phyloP scores from a whole-genome alignment of 2,888 invertebrate genomes.

The Sympetrum striolatum region DNA sequence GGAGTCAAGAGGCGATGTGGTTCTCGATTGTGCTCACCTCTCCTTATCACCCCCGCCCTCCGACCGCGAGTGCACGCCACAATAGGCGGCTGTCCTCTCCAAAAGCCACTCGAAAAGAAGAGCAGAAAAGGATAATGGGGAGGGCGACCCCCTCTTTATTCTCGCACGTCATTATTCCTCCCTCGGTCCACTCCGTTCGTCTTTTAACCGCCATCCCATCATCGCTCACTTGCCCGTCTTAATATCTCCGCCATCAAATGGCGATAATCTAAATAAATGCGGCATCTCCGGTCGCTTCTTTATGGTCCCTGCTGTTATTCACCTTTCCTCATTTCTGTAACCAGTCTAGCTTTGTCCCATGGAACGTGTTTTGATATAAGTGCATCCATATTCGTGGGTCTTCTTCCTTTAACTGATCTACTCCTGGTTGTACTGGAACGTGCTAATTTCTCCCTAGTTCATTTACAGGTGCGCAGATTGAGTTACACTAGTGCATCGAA shows the following conservation, averaged over 20 bases:
- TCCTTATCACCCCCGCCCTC: neutral
- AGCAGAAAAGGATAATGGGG: neutral
- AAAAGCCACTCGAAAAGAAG: neutral
- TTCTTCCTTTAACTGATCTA: too few species aligned
- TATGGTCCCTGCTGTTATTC: neutral
- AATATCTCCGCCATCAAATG: neutral
- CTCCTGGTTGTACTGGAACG: too few species aligned
- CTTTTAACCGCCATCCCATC: neutral
- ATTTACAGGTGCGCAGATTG: too few species aligned
- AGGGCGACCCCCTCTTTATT: neutral
- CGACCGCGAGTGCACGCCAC: neutral
- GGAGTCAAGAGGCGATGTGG: constrained; percentile 17
- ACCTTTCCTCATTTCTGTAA: neutral
- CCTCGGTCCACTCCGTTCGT: neutral
- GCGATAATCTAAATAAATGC: neutral
- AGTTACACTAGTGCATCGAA: too few species aligned
- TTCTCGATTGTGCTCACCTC: neutral
- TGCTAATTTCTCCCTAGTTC: too few species aligned
- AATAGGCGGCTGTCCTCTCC: neutral
- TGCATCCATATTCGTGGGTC: too few species aligned
- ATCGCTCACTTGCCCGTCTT: neutral
- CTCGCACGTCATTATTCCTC: neutral
- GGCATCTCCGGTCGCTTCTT: neutral
- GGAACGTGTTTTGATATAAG: too few species aligned
- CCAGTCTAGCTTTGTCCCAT: too few species aligned